Evolutionary conservation across 2,113 vertebrate genomes (phyloP).

Genomic region (Corythoichthys intestinalis): DNA sequence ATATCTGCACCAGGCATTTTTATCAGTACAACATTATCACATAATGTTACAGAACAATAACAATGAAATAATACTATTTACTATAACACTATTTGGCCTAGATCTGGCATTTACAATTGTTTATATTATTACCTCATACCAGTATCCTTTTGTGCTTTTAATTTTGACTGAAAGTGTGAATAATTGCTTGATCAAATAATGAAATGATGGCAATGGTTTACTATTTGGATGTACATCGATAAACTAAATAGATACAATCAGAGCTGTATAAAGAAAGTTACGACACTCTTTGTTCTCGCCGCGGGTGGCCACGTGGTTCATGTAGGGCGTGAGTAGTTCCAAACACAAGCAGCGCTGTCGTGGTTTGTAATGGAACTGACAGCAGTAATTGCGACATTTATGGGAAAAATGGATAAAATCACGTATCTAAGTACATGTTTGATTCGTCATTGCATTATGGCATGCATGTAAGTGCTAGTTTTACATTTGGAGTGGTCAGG

Average conservation of each 20-base stretch:
- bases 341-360: too few relatives aligned
- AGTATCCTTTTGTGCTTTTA: background rate
- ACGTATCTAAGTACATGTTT: too few relatives aligned
- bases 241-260: background rate
- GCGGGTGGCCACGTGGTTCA: too few relatives aligned
- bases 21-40: conserved; percentile 24
- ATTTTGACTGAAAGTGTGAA: background rate
- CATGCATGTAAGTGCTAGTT: too few relatives aligned
- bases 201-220: background rate
- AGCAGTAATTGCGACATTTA: too few relatives aligned
- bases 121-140: background rate
- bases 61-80: background rate
- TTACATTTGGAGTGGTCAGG: too few relatives aligned
- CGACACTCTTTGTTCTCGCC: too few relatives aligned
- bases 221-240: background rate
- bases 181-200: background rate
- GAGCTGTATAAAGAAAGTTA: background rate
- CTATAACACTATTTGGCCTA: background rate
- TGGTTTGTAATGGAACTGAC: too few relatives aligned
- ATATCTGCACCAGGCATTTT: conserved; percentile 48
- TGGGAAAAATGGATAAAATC: too few relatives aligned
- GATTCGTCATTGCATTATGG: too few relatives aligned
- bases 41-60: background rate
- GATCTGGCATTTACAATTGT: background rate
- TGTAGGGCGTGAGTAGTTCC: too few relatives aligned